phyloP scores from a whole-genome alignment of 2,797 vertebrate genomes.

The Enteromius radiatus region DNA sequence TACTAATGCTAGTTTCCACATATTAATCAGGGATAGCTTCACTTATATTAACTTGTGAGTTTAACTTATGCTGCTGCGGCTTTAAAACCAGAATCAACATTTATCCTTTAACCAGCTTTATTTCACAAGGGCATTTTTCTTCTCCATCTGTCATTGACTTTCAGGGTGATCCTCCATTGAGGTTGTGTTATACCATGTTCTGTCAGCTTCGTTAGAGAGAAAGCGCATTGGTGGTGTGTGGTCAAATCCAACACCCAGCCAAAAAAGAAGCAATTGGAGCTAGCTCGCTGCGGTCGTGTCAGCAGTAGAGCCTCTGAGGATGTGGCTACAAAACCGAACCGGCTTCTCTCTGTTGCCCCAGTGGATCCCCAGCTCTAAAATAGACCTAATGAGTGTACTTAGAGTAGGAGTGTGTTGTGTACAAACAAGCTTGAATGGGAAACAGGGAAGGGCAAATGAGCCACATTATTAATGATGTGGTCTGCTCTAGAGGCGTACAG shows the following conservation, averaged over 20 bases:
- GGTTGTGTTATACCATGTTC: constrained; percentile 32
- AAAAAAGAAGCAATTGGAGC: constrained; percentile 22
- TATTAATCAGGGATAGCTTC: not conserved
- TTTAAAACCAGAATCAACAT: not conserved
- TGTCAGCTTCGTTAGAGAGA: constrained; percentile 45
- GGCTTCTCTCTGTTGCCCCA: constrained; percentile 3
- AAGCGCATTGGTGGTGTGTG: constrained; percentile 47
- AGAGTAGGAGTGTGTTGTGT: constrained; percentile 47
- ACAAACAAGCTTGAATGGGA: constrained; percentile 51
- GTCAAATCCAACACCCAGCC: constrained; percentile 29
- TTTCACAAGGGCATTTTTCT: constrained; percentile 30
- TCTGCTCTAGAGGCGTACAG: constrained; percentile 21
- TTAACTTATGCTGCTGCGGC: not conserved
- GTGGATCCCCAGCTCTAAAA: constrained; percentile 14
- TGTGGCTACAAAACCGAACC: constrained; percentile 19
- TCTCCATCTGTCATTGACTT: constrained; percentile 26
- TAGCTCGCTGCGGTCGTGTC: constrained; percentile 33
- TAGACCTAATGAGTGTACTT: constrained; percentile 38
- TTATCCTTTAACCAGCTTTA: constrained; percentile 22
- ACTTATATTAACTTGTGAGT: not conserved
- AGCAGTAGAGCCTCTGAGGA: constrained; percentile 18
- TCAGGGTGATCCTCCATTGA: constrained; percentile 16
- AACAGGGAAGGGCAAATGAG: constrained; percentile 44
- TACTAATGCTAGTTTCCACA: not conserved
- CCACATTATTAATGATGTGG: constrained; percentile 47